Evolutionary conservation across 2,888 invertebrate species (phyloP).

Genomic region (Shargacucullia verbasci): DNA sequence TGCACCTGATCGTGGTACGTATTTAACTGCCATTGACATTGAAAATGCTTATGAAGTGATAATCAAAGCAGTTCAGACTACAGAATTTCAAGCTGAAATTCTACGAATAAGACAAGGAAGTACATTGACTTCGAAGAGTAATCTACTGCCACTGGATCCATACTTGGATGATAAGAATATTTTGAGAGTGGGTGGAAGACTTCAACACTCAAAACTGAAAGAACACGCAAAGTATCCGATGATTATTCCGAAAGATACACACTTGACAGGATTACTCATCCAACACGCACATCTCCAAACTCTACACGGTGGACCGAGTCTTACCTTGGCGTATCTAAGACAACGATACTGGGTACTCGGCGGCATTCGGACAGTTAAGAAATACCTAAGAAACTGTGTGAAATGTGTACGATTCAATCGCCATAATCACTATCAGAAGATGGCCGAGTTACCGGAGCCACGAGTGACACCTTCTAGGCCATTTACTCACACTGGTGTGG

Average conservation of each 20-base stretch:
- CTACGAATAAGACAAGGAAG: constrained; percentile 5
- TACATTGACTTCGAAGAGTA: constrained; percentile 15
- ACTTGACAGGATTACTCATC: constrained; percentile 27
- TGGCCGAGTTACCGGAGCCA: constrained; percentile 31
- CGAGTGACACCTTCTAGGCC: constrained; percentile 27
- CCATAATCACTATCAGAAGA: constrained; percentile 20
- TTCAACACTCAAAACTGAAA: constrained; percentile 11
- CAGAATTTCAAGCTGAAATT: constrained; percentile 5
- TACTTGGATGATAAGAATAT: constrained; percentile 17
- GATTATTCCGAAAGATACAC: constrained; percentile 8
- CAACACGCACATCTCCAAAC: constrained; percentile 30
- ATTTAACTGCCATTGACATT: constrained; percentile 10
- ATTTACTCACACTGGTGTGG: too few relatives aligned
- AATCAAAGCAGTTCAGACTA: constrained; percentile 9
- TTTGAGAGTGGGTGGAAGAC: constrained; percentile 27
- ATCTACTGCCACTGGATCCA: constrained; percentile 17
- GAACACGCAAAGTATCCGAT: constrained; percentile 14
- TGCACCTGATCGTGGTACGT: constrained; percentile 3
- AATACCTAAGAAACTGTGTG: constrained; percentile 20
- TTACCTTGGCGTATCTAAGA: constrained; percentile 30
- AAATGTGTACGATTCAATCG: constrained; percentile 21
- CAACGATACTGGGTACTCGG: constrained; percentile 33
- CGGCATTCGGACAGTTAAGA: constrained; percentile 24
- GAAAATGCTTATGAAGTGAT: constrained; percentile 8
- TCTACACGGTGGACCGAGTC: constrained; percentile 29